Base-by-base conservation (phyloP, 2,797 vertebrate species). In the Xiphorhynchus erythropygius region DNA sequence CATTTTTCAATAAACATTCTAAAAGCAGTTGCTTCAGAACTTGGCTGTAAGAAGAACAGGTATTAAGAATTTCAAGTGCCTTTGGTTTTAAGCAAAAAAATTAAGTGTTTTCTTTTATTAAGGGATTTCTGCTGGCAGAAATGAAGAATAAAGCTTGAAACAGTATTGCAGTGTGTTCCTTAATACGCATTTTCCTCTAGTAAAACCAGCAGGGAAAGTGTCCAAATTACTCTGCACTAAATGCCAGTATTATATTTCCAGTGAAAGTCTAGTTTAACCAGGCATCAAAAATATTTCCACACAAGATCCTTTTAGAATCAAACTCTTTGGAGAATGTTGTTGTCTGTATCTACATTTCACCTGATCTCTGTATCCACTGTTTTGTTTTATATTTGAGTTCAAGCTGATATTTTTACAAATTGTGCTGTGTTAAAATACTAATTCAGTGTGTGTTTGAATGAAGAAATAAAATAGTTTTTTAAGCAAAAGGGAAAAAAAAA, bases 181-280 rank as follows among this genome's bases (percentile, higher is more conserved):
- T 94, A 91, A 91, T 84, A 88, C 13, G 10, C 95, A 56, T 96
- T 94, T 96, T 88, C 87, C 77, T 97, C 98, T 97, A 97, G 97
- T 98, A 97, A 98, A 98, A 97, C 93, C 97, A 98, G 97, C 96
- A 85, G 97, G 98, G 96, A 98, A 97, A 93, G 97, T 97, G 98
- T 98, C 98, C 97, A 98, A 97, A 96, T 95, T 96, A 97, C 90
- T 70, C 87, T 77, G 89, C 97, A 97, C 96, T 97, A 98, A 98
- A 98, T 96, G 78, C 96, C 84, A 50, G 80, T 88, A 68, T 90
- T 80, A 62, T 77, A 84, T 96, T 96, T 97, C 95, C 89, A 89
- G 81, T 90, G 91, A 86, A 94, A 96, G 80, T 70, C 49, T 44
- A 75, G 73, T 89, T 83, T 87, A 90, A 81, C 67, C 69, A 70